Base-by-base conservation (phyloP, 1,140 invertebrate species). In the Hycleus phaleratus region DNA sequence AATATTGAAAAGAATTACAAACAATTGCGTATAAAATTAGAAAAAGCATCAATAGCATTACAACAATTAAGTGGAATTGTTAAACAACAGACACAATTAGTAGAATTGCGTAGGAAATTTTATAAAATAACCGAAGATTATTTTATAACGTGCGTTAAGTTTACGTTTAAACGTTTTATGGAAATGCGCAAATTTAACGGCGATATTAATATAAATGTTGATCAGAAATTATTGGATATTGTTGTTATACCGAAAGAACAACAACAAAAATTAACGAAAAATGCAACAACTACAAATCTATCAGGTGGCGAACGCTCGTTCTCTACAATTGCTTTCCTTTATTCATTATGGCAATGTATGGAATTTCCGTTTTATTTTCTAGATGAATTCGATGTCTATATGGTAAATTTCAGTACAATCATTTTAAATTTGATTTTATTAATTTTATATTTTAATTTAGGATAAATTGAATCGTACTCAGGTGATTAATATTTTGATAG, bases 301-400 rank as follows among this genome's bases (percentile, higher is more conserved):
- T 97, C 93, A 3, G 96, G 96, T 44, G 96, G 96, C 7, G 96
- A 99, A 78, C 80, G 93, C 43, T 97, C 95, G 3, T 98, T 90
- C 75, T 87, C 93, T 1, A 98, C 94, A 0, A 88, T 98, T 6
- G 90, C 92, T 11, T 94, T 98, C 69, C 85, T 99, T 56, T 82
- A 98, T 66, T 83, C 95, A 3, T 77, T 99, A 9, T 98, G 96
- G 96, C 86, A 92, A 43, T 87, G 85, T 49, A 88, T 92, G 66
- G 84, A 89, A 59, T 82, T 91, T 56, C 96, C 96, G 0, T 97
- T 98, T 74, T 89, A 93, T 71, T 94, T 97, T 70, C 78, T 98
- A 44, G 96, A 98, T 73, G 96, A 99, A 79, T 98, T 98, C 74
- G 96, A 98, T 73, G 95, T 98, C 0, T 99, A 95, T 72, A 97